These are phyloP conservation scores for Trichogramma evanescens DNA, from an alignment of 2,888 invertebrate species.

Conservation along the genomic window DNA sequence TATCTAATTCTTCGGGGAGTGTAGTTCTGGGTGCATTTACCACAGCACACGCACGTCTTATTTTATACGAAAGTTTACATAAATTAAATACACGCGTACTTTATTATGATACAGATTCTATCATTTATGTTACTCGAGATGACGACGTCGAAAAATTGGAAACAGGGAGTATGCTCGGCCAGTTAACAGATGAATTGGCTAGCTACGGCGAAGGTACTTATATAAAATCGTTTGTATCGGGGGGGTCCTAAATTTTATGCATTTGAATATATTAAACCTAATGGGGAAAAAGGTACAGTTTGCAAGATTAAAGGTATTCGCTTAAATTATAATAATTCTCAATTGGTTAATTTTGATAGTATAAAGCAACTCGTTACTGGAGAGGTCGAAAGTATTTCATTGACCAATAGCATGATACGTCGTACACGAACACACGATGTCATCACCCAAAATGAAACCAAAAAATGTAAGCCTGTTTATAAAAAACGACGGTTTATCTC, in stretches of 20 bases:
- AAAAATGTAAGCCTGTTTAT: neutral
- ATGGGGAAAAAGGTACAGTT: neutral
- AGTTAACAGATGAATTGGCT: constrained; percentile 13
- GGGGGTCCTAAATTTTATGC: constrained; percentile 10
- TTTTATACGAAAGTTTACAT: too few relatives aligned
- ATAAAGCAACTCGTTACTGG: neutral
- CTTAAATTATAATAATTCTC: neutral
- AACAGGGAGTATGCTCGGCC: neutral
- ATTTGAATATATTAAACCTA: neutral
- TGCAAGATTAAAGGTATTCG: constrained; percentile 10
- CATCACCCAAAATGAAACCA: neutral
- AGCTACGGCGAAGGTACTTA: neutral
- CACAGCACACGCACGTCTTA: too few relatives aligned
- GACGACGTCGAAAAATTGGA: neutral
- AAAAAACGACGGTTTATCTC: neutral
- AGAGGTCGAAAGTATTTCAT: neutral
- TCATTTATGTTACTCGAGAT: neutral
- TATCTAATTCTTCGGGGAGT: too few relatives aligned
- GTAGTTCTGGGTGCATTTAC: too few relatives aligned
- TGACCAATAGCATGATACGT: neutral
- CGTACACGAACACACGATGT: neutral
- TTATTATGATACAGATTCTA: constrained; percentile 12
- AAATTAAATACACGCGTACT: constrained; percentile 25
- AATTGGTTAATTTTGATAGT: neutral
- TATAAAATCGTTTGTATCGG: constrained; percentile 6